These are phyloP conservation scores for Eubasilissa splendida DNA, from an alignment of 2,888 invertebrate genomes.

Conservation along the genomic window DNA sequence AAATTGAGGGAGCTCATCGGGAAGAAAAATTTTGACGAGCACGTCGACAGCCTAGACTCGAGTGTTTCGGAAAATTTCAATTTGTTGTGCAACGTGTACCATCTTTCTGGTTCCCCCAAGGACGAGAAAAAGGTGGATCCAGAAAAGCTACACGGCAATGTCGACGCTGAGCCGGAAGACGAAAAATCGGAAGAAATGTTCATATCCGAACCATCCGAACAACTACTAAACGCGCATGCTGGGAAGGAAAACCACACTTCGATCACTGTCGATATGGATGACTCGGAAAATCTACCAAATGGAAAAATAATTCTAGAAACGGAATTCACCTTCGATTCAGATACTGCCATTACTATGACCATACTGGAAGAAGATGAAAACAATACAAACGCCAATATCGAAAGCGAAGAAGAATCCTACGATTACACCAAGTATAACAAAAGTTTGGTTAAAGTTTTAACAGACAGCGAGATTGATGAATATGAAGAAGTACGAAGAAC, in stretches of 20 bases:
- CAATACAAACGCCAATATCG: slow-evolving; percentile 60
- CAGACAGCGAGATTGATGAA: slow-evolving; percentile 76
- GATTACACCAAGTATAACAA: slow-evolving; percentile 69
- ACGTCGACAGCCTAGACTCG: slow-evolving; percentile 64
- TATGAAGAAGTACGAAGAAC: slow-evolving; percentile 73
- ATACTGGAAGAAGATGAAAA: slow-evolving; percentile 79
- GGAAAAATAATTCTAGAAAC: slow-evolving; percentile 86
- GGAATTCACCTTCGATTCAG: slow-evolving; percentile 86
- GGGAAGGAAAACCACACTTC: slow-evolving; percentile 54
- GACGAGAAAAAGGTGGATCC: background rate
- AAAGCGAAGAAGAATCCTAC: slow-evolving; percentile 65
- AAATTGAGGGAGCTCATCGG: slow-evolving; percentile 82
- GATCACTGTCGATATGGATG: slow-evolving; percentile 56
- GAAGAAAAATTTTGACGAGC: slow-evolving; percentile 75
- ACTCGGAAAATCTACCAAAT: slow-evolving; percentile 65
- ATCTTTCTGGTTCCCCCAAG: slow-evolving; percentile 59
- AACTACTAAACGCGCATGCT: slow-evolving; percentile 31
- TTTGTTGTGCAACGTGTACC: slow-evolving; percentile 75
- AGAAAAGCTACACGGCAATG: background rate
- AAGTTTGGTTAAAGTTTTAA: slow-evolving; percentile 75
- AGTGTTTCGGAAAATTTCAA: slow-evolving; percentile 73
- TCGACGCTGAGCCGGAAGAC: slow-evolving; percentile 1
- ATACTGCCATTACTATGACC: slow-evolving; percentile 88
- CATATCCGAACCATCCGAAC: slow-evolving; percentile 37
- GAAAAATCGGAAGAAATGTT: slow-evolving; percentile 38